Evolutionary conservation across 2,888 invertebrate species (phyloP), one percentile per base, ranked within the genome.

Genomic region (Drosophila mercatorum): DNA sequence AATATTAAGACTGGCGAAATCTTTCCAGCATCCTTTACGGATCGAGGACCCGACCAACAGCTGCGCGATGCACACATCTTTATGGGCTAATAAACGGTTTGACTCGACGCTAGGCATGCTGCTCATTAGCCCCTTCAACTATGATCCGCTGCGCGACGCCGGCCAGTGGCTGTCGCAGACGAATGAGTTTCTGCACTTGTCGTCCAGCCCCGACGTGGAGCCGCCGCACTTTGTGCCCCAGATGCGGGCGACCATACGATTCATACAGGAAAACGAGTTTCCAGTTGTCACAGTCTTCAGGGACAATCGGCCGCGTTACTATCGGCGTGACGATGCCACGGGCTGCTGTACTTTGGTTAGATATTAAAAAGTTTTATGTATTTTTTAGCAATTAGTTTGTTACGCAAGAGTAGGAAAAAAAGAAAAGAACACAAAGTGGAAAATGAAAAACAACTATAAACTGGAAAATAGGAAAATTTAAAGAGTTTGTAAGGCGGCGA

Each of bases 201-300:
- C 98, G 78, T 98, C 98, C 68, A 96, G 97, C 61, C 98, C 98
- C 0, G 97, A 97, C 85, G 97, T 98, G 4, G 98, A 98, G 92
- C 96, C 97, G 67, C 97, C 97, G 70, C 97, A 97, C 93, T 98
- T 98, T 92, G 97, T 97, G 47, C 95, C 96, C 90, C 95, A 97
- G 94, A 97, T 98, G 88, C 95, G 98, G 88, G 95, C 96, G 67
- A 96, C 98, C n/a, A 94, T 98, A 80, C 97, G 97, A 93, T 98
- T 97, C 92, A 98, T 98, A 89, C 97, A 98, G 93, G 97, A 98
- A 91, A 97, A 98, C 93, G 98, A 98, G 91, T 98, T 98, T 93
- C 98, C 98, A 78, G 97, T 97, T 53, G 96, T 98, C 81, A 98
- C 98, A 44, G 97, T 98, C 88, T 98, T 98, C 93, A 95, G 97